phyloP scores from a whole-genome alignment of 2,888 invertebrate genomes.

The Autographa pulchrina region DNA sequence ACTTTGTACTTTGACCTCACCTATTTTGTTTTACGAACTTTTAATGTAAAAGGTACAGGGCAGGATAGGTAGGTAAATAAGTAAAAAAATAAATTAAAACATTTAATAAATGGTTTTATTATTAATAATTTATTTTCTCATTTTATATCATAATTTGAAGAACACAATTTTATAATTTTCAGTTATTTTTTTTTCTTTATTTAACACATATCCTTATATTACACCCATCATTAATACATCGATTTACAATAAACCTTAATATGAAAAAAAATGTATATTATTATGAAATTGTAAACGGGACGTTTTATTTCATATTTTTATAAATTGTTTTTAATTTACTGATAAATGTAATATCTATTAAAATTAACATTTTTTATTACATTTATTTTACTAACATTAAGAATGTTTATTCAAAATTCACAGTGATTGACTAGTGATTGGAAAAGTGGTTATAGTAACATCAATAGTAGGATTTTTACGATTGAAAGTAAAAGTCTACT shows the following conservation, averaged over 20 bases:
- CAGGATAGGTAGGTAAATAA: constrained; percentile 11
- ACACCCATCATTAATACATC: constrained; percentile 65
- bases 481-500: not conserved
- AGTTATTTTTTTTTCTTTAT: constrained; percentile 59
- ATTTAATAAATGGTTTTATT: constrained; percentile 78
- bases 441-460: not conserved
- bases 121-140: constrained; percentile 68
- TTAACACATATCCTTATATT: constrained; percentile 54
- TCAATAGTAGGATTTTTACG: not conserved
- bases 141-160: constrained; percentile 72
- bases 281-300: constrained; percentile 76
- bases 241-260: constrained; percentile 63
- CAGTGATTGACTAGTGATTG: not conserved
- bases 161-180: constrained; percentile 72
- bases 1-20: too few species aligned
- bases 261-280: constrained; percentile 73
- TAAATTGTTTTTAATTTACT: constrained; percentile 37
- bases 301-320: constrained; percentile 63
- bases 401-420: not conserved
- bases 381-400: constrained; percentile 21
- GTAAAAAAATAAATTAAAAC: constrained; percentile 52
- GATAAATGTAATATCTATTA: constrained; percentile 2
- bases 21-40: too few species aligned
- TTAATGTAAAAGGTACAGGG: not conserved
- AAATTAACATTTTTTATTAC: constrained; percentile 5